These are phyloP conservation scores for Dexiosoma caninum DNA, from an alignment of 2,888 invertebrate genomes.

Conservation along the genomic window DNA sequence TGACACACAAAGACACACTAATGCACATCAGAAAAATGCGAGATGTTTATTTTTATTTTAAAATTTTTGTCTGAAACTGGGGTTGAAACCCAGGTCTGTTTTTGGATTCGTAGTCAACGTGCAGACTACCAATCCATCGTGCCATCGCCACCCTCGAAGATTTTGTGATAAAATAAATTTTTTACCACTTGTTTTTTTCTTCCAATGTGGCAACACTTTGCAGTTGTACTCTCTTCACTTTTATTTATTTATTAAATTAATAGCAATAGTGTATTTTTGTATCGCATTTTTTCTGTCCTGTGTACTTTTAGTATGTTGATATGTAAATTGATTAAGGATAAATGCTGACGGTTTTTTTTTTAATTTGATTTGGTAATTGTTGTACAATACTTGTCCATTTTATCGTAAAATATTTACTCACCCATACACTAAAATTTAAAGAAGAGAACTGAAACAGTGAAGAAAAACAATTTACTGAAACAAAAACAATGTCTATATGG, in stretches of 20 bases:
- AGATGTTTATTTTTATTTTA: too few species aligned
- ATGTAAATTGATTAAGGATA: slow-evolving; percentile 20
- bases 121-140: too few species aligned
- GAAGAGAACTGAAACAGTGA: slow-evolving; percentile 15
- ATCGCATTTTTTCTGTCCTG: slow-evolving; percentile 10
- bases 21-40: too few species aligned
- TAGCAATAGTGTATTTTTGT: neutral
- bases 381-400: slow-evolving; percentile 8
- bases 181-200: too few species aligned
- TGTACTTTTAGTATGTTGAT: neutral
- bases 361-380: neutral
- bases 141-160: too few species aligned
- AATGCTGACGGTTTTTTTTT: slow-evolving; percentile 15
- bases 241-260: neutral
- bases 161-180: too few species aligned
- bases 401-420: slow-evolving; percentile 31
- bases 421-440: slow-evolving; percentile 14
- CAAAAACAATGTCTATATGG: slow-evolving; percentile 56
- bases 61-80: too few species aligned
- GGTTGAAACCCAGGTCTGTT: too few species aligned
- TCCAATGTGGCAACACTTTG: neutral
- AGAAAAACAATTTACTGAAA: slow-evolving; percentile 39
- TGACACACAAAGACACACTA: too few species aligned
- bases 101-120: too few species aligned
- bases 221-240: neutral